Conservation (phyloP, 2,113 vertebrate genomes). For the mouse (Mus musculus) region GRCm39 chr13:57898001-57898500, state of each 20-base stretch:
- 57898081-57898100: neutral
- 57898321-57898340: neutral
- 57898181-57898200: neutral
- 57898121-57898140: neutral
- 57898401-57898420: conserved; percentile 1
- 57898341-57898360: neutral
- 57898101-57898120: neutral
- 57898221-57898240: neutral
- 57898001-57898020: neutral
- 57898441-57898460: neutral
- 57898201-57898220: neutral
- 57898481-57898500: no score
- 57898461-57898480: no score
- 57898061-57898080: neutral
- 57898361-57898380: neutral
- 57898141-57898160: neutral
- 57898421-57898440: neutral
- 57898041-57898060: neutral
- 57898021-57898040: neutral
- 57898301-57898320: neutral
- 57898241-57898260: neutral
- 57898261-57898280: neutral
- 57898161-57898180: neutral
- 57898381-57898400: neutral
- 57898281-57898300: neutral